Base-by-base conservation (phyloP, 35 echinoderm and acorn worm species). In the Holothuria glaberrima region DNA sequence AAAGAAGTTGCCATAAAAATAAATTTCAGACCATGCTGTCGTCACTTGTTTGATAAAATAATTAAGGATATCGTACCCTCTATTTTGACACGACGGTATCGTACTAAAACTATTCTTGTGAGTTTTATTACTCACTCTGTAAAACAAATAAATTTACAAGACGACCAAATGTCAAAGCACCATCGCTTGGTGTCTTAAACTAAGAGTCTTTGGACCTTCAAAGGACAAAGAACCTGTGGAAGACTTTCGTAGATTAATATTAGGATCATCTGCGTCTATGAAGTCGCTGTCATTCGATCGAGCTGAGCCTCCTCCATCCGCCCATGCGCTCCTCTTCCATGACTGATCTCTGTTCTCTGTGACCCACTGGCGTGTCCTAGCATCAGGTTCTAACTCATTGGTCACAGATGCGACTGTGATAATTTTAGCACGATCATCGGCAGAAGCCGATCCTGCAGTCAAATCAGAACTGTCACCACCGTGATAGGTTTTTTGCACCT, bases 191-290 rank as follows among this genome's bases (percentile, higher is more conserved):
- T 84, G 80, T 9, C 57, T 57, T 63, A 84, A 63, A 22, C 80
- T 57, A 20, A 84, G 30, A 30, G 80, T 38, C 22, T 52, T 84
- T 59, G 80, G 59, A 22, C 80, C 80, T 59, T 84, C 80, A 29
- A 84, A 84, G 25, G 80, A 84, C 32, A 59, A 63, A 33, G 80
- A 84, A 19, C 80, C 57, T 30, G 56, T 84, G 80, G 80, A 84
- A 84, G 80, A 84, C 80, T 84, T 60, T 30, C 80, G 59, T 58
- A 84, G 26, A 33, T 84, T 82, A 29, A 50, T 54, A 56, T 82
- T 61, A 63, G 80, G 58, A 26, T 38, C 80, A 61, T 24, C 20
- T 5, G 80, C 61, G 52, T 84, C 54, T 28, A 58, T 30, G 27
- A 58, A 48, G 4, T 62, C 26, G 9, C 34, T 36, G 45, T 35